Evolutionary conservation across 2,113 vertebrate genomes (phyloP), one percentile per base, ranked within the genome.

Genomic region (Chaenocephalus aceratus): DNA sequence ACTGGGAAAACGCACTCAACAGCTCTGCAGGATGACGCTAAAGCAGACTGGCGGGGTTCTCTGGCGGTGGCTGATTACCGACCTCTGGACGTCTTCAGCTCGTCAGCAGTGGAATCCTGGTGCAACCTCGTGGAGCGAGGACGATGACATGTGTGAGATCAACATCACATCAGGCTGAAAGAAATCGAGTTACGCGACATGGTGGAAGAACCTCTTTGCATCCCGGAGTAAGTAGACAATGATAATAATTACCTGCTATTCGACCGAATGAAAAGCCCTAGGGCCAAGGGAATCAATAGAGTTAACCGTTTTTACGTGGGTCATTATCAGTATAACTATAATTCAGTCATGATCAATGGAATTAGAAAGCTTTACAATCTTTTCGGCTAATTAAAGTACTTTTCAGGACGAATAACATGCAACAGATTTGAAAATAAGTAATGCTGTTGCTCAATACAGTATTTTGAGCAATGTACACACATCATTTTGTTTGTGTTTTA

Each of bases 101-200:
- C 0, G 0, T 8, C 30, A 3, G 30, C 66, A 14, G 18, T 15
- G 34, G 52, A 41, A 41, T 15, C 36, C 5, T 0, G 59, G 58
- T 30, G 2, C n/a, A 2, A 36, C 63, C 0, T 11, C 63, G 0
- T 45, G 48, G 72, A 76, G 73, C 49, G 77, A 83, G 48, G 80
- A 1, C 0, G 85, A 89, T 0, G 79, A 87, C 5, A 61, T 83
- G 23, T 83, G 76, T 10, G 79, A 87, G 62, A 58, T 87, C 41
- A 23, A 2, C 62, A 78, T 83, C 70, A 2, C 62, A 78, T 83
- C 70, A 75, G 30, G 2, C 15, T 87, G 53, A 89, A 85, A 30
- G 85, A 89, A 69, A 48, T 70, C 0, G 85, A 85, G 82, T 6
- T 89, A 12, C 1, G 52, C 70, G 12, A 72, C 36, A 76, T 89